Evolutionary conservation across 2,888 invertebrate genomes (phyloP), one percentile per base, ranked within the genome.

Genomic region (Abscondita cerata): DNA sequence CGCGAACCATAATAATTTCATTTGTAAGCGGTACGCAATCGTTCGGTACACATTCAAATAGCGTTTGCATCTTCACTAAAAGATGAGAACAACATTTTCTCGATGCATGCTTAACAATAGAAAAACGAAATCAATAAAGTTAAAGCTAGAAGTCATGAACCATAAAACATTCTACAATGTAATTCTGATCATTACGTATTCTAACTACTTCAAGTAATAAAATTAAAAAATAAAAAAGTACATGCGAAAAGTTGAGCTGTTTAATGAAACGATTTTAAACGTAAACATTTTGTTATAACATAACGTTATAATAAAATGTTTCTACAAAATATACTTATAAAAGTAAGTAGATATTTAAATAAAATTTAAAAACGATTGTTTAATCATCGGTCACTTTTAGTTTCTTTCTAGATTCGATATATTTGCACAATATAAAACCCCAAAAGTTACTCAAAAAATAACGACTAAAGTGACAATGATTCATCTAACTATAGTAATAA

Each of bases 161-260:
- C 25, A 25, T 25, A 25, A 25, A 6, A 6, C n/a, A n/a, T n/a
- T 25, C 25, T 25, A 25, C 25, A 25, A 25, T 6, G 25, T 25
- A 6, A 25, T 25, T 25, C 6, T 25, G 4, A 25, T 6, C 25
- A 4, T 25, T 25, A 25, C 25, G 25, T 25, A 25, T 25, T n/a
- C n/a, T n/a, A n/a, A 33, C 33, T 33, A 33, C 33, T 12, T 13
- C 13, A 5, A 38, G 12, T 4, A 5, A n/a, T 9, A 9, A 12
- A 11, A 4, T 15, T 48, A 20, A 48, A 20, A 11, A 33, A 25
- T 31, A 25, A 59, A 36, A 16, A 25, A 36, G 54, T 33, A 31
- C 59, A 56, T 60, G 52, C 59, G 33, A 56, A 68, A 72, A 72
- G 76, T 78, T 78, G 78, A 73, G 78, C 77, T 78, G 77, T 77